Evolutionary conservation across 1,140 invertebrate species (phyloP), one percentile per base, ranked within the genome.

Genomic region (Dendrolimus kikuchii): DNA sequence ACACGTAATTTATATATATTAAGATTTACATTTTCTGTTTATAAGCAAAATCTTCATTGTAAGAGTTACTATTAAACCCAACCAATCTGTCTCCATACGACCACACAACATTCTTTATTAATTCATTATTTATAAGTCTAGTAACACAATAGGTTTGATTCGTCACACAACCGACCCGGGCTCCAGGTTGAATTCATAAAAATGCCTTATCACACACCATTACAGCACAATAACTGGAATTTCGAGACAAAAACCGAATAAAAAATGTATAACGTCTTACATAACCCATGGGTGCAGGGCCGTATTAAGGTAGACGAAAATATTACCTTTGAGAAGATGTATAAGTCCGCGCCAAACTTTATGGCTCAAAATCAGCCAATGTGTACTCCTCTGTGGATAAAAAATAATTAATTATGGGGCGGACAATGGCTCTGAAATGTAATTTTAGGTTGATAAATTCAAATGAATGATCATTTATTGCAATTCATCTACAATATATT

Each of bases 161-260:
- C 57, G 49, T 38, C 53, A 48, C 40, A 23, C 23, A 23, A 23
- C 23, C 23, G 23, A 23, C 23, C 23, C 23, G 23, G 23, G 23
- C 23, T 23, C 23, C 23, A 45, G 43, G n/a, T n/a, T n/a, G 43
- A 68, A 66, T 64, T 66, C 62, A 64, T 66, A 68, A 66, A 73
- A 70, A 68, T 70, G 57, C 63, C 57, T 57, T 59, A 73, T 71
- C 65, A 66, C 63, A 68, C 68, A 63, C 66, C 65, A 73, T 73
- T 73, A 73, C 59, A 54, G 62, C 49, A 71, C 67, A 71, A 64
- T 73, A 73, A 64, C 57, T 49, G 64, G 64, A 62, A 70, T 64
- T 53, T 59, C 46, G 41, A 44, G 41, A 60, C 60, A 65, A 71
- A 62, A 65, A 62, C 8, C 37, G 42, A 47, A 46, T 51, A 66